These are phyloP conservation scores for Branchipolynoe longqiensis DNA, from an alignment of 2,888 invertebrate species.

Conservation along the genomic window DNA sequence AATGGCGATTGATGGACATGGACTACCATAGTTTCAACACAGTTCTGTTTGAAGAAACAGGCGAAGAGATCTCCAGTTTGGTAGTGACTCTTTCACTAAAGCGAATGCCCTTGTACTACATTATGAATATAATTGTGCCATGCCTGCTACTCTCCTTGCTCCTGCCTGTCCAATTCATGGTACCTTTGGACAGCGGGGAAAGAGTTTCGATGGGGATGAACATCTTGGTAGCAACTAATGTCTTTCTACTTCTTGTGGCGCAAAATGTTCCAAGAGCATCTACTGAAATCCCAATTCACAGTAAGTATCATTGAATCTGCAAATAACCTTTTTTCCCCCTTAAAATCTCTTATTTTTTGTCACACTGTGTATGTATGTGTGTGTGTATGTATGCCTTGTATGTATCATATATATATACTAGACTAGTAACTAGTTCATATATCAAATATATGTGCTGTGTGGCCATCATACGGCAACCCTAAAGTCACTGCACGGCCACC, in stretches of 20 bases:
- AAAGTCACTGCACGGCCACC: too few relatives aligned
- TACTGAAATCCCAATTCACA: neutral
- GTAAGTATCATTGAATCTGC: too few relatives aligned
- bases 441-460: too few relatives aligned
- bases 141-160: neutral
- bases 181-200: neutral
- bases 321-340: too few relatives aligned
- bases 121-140: neutral
- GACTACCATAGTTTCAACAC: neutral
- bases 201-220: slow-evolving; percentile 6
- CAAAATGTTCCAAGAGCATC: neutral
- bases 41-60: neutral
- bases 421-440: too few relatives aligned
- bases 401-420: too few relatives aligned
- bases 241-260: neutral
- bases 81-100: neutral
- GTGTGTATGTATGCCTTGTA: too few relatives aligned
- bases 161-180: neutral
- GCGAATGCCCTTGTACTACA: neutral
- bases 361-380: too few relatives aligned
- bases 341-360: too few relatives aligned
- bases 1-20: neutral
- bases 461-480: too few relatives aligned
- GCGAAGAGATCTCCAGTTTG: neutral
- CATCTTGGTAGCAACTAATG: slow-evolving; percentile 13